A percentile compares a stretch with the other conserved stretches of the same genome.
Evolutionary conservation across 2,113 vertebrate species (phyloP).

Genomic region (Clupea harengus): DNA sequence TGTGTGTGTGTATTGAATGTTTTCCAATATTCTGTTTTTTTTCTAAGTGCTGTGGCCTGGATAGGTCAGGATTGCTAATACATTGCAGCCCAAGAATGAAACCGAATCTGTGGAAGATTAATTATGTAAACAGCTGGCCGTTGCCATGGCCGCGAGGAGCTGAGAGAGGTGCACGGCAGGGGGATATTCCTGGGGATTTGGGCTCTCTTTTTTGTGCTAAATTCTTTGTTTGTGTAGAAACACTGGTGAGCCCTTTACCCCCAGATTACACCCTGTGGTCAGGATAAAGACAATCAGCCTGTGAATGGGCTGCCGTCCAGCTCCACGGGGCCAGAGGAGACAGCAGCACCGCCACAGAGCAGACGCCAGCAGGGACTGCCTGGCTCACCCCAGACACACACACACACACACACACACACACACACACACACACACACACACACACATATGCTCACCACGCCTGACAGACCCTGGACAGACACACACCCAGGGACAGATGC

Average conservation of each 20-base stretch:
- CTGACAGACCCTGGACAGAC: background rate
- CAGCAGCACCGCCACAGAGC: constrained; percentile 61
- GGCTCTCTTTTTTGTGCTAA: constrained; percentile 60
- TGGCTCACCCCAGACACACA: background rate
- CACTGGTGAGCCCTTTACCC: constrained; percentile 64
- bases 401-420: background rate
- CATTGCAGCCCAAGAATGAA: background rate
- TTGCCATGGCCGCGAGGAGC: constrained; percentile 45
- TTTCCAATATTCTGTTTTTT: background rate
- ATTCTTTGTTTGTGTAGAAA: constrained; percentile 74
- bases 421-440: background rate
- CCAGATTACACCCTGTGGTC: constrained; percentile 65
- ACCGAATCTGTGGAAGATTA: constrained; percentile 42
- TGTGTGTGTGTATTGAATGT: background rate
- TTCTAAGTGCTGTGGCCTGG: background rate
- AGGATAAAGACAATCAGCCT: constrained; percentile 64
- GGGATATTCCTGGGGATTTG: constrained; percentile 61
- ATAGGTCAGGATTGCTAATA: background rate
- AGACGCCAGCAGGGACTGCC: constrained; percentile 53
- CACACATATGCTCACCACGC: background rate
- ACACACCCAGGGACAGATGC: background rate
- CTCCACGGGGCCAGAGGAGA: constrained; percentile 45
- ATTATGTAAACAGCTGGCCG: constrained; percentile 62
- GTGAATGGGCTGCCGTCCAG: constrained; percentile 58
- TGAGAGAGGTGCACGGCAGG: constrained; percentile 46